A percentile compares a stretch with the other conserved stretches of the same genome.
These are phyloP conservation scores for Uropsilus gracilis DNA, from an alignment of 2,113 vertebrate genomes.

Conservation along the genomic window DNA sequence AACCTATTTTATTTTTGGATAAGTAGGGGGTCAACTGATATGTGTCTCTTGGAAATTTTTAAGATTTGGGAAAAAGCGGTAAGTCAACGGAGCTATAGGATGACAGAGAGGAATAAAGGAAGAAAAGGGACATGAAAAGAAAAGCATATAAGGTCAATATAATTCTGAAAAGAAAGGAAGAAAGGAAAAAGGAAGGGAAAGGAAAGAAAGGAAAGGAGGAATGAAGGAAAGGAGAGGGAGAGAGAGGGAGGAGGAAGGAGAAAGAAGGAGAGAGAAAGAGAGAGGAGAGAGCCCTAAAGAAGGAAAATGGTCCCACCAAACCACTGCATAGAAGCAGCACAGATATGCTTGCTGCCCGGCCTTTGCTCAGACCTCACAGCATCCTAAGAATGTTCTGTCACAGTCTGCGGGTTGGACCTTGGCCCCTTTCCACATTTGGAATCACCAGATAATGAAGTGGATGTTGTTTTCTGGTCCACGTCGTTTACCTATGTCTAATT, in stretches of 20 bases:
- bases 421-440: slow-evolving; percentile 86
- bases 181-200: not conserved
- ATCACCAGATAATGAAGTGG: slow-evolving; percentile 84
- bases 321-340: not conserved
- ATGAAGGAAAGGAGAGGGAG: too few relatives aligned
- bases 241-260: too few relatives aligned
- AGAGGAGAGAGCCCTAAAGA: not conserved
- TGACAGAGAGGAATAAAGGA: not conserved
- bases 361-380: slow-evolving; percentile 87
- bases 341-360: not conserved
- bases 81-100: not conserved
- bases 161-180: not conserved
- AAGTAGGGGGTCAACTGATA: not conserved
- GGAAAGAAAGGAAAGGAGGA: too few relatives aligned
- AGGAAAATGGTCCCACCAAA: not conserved
- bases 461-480: slow-evolving; percentile 87
- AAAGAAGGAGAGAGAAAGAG: not conserved
- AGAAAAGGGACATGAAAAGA: not conserved
- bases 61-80: slow-evolving; percentile 3
- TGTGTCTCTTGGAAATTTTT: not conserved
- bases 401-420: slow-evolving; percentile 94
- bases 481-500: slow-evolving; percentile 79
- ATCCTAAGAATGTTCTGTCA: slow-evolving; percentile 89
- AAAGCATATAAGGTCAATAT: not conserved
- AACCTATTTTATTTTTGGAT: too few relatives aligned